A percentile compares a stretch with the other conserved stretches of the same genome.
Evolutionary conservation across 2,797 vertebrate species (phyloP).

Genomic region (Phoeniculus purpureus): DNA sequence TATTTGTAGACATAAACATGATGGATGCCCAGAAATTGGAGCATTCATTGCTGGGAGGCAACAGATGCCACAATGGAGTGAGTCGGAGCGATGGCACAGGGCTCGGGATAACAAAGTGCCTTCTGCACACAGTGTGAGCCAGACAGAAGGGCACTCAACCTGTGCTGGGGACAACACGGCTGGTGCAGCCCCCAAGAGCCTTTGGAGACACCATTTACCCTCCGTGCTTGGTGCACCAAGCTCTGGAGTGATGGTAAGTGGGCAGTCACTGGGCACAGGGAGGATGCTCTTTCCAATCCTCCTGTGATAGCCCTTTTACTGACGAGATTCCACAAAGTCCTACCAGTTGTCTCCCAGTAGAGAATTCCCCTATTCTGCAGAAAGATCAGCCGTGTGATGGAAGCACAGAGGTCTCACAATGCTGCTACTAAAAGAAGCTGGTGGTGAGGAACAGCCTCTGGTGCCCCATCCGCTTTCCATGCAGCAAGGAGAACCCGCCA

Average conservation of each 20-base stretch:
- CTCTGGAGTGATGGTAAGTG: neutral
- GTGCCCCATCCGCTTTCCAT: neutral
- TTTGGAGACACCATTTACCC: neutral
- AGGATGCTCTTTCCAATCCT: neutral
- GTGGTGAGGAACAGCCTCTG: neutral
- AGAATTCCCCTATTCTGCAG: neutral
- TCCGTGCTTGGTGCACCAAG: neutral
- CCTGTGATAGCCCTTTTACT: neutral
- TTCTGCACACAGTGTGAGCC: neutral
- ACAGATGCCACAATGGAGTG: slow-evolving; percentile 50
- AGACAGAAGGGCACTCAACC: neutral
- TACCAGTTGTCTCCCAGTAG: neutral
- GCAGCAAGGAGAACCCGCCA: neutral
- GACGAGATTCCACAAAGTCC: neutral
- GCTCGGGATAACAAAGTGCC: neutral
- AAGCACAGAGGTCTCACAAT: neutral
- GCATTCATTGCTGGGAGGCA: slow-evolving; percentile 35
- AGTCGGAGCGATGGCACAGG: neutral
- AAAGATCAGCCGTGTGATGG: neutral
- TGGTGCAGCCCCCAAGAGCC: neutral
- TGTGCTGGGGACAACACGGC: fast-evolving
- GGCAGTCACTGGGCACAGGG: neutral
- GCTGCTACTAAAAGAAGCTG: neutral
- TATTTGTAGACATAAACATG: neutral
- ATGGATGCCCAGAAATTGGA: slow-evolving; percentile 11